A percentile compares a stretch with the other conserved stretches of the same genome.
phyloP scores from a whole-genome alignment of 1,140 invertebrate species.

The Planococcus citri region DNA sequence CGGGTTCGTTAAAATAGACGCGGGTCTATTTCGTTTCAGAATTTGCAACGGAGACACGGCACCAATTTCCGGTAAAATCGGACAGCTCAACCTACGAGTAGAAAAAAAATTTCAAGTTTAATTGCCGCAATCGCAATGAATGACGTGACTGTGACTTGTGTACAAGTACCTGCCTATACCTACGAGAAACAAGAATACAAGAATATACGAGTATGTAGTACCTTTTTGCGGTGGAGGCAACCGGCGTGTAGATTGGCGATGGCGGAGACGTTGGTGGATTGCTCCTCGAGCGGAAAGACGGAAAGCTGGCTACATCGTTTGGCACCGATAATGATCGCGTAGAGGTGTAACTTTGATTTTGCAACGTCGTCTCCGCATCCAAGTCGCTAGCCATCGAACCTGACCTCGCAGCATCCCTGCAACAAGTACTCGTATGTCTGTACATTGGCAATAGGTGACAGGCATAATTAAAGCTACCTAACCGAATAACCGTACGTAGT shows the following conservation, averaged over 20 bases:
- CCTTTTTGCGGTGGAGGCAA: background rate
- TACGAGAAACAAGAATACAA: background rate
- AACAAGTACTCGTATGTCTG: no score
- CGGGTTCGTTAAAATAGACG: background rate
- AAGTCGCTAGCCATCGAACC: no score
- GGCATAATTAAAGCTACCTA: no score
- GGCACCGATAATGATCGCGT: slow-evolving; percentile 23
- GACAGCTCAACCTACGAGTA: background rate
- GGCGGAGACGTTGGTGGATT: background rate
- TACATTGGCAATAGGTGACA: no score
- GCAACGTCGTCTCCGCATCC: no score
- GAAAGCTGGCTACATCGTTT: slow-evolving; percentile 23
- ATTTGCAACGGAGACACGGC: background rate
- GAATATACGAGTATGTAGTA: background rate
- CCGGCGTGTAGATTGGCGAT: background rate
- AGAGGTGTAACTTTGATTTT: slow-evolving; percentile 10
- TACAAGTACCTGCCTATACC: background rate
- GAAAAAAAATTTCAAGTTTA: background rate
- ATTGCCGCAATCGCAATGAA: background rate
- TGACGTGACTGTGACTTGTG: no score
- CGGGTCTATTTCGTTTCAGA: background rate
- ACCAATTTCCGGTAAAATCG: slow-evolving; percentile 9
- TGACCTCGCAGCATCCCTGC: no score
- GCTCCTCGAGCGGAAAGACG: slow-evolving; percentile 9
- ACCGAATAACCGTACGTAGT: no score